A percentile compares a stretch with the other conserved stretches of the same genome.
Evolutionary conservation across 2,113 vertebrate genomes (phyloP).

Genomic region (Dromaius novaehollandiae): DNA sequence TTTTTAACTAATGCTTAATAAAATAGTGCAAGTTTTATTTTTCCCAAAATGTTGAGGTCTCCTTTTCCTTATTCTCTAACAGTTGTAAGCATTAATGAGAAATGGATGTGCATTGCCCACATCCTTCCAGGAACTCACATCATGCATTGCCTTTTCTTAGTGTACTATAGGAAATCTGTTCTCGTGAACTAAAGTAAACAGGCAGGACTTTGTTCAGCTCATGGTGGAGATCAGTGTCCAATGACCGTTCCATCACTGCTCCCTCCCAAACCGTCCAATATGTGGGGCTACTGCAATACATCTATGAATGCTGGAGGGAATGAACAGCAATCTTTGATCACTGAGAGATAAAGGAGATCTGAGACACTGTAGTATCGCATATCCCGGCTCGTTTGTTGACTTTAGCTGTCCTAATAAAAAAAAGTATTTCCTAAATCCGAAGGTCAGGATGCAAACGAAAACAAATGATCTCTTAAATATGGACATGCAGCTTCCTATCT

Average conservation of each 20-base stretch:
- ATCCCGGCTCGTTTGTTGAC: not conserved
- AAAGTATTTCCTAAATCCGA: not conserved
- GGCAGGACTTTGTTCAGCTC: constrained; percentile 5
- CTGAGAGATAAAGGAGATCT: not conserved
- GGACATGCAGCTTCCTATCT: not conserved
- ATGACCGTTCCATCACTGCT: not conserved
- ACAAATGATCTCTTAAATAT: not conserved
- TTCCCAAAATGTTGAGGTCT: not conserved
- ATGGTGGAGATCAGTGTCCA: not conserved
- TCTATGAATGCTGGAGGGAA: not conserved
- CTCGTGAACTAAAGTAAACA: not conserved
- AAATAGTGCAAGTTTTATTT: not conserved
- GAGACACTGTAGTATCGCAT: not conserved
- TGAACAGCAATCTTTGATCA: not conserved
- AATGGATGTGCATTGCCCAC: not conserved
- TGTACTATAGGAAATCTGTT: not conserved
- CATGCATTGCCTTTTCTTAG: not conserved
- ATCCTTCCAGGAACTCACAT: not conserved
- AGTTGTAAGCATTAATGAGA: not conserved
- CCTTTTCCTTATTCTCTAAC: not conserved
- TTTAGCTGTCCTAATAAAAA: not conserved
- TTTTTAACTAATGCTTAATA: not conserved
- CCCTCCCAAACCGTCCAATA: not conserved
- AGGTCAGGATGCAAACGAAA: not conserved
- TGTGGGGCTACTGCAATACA: not conserved